Evolutionary conservation across 2,113 vertebrate species (phyloP), one percentile per base, ranked within the genome.

Genomic region (Boulengerochromis microlepis): DNA sequence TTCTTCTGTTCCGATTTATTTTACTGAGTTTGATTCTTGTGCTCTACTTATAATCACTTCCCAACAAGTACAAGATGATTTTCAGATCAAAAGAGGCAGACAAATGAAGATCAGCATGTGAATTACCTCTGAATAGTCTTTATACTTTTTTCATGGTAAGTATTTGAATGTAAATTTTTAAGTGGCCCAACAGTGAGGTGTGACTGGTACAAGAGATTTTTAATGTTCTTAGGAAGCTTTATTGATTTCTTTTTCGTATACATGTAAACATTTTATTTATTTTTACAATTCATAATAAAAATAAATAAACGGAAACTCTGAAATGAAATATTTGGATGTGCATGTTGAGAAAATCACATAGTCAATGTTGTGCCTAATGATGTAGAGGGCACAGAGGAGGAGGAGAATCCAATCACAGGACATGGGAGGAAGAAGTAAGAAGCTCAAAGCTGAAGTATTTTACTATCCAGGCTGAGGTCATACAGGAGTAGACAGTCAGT

Each of bases 221-320:
- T 38, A 22, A 66, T 69, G 64, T 69, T 40, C 64, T 38, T 22
- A 15, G 19, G 19, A 38, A 40, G 10, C 19, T 40, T 22, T 22
- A 40, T 69, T n/a, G 11, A 69, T 69, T 69, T 0, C 7, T 69
- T 22, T 38, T 69, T 38, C 0, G 0, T 38, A 8, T 2, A 69
- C 33, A 16, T 24, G 22, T 71, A 42, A 40, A 40, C 64, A 42
- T 71, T 40, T 16, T 42, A 4, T 71, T 42, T 1, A 15, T 69
- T 0, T 42, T 40, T 42, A 71, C n/a, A 0, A 24, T 71, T 24
- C 35, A 42, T 42, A 42, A 24, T 40, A 69, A 6, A 64, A 40
- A 61, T 19, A 7, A 24, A 69, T 38, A 66, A 38, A 38, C 0
- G 1, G 35, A 74, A 45, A 74, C 38, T 26, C 66, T 45, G 38